Evolutionary conservation across 2,888 invertebrate species (phyloP).

Genomic region (Pristionchus entomophagus): DNA sequence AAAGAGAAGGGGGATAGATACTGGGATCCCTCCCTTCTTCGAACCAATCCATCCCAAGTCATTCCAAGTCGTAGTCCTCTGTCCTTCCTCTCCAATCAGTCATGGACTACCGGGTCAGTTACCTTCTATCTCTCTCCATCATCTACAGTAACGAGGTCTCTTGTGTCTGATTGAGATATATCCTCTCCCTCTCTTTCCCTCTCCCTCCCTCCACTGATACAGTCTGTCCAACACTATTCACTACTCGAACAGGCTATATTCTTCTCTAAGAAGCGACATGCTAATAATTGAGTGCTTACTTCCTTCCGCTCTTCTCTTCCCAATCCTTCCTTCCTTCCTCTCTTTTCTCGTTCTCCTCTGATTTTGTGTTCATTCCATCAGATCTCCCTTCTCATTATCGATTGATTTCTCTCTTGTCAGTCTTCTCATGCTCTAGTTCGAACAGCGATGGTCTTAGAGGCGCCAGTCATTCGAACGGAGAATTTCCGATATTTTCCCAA

Average conservation of each 20-base stretch:
- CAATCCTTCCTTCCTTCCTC: not conserved
- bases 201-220: not conserved
- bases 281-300: constrained; percentile 38
- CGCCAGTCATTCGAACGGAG: constrained; percentile 68
- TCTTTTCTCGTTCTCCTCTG: constrained; percentile 17
- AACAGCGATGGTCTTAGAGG: constrained; percentile 66
- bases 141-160: constrained; percentile 1
- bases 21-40: not conserved
- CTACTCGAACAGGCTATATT: too few relatives aligned
- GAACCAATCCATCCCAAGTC: not conserved
- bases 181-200: not conserved
- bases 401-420: constrained; percentile 1
- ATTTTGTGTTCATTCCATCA: not conserved
- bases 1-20: not conserved
- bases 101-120: constrained; percentile 31
- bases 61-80: not conserved
- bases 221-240: too few relatives aligned
- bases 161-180: not conserved
- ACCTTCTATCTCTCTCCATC: not conserved
- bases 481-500: constrained; percentile 71
- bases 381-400: not conserved
- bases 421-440: constrained; percentile 46
- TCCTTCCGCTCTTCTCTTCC: not conserved
- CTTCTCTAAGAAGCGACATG: not conserved
- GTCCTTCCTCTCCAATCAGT: not conserved